Evolutionary conservation across 2,113 vertebrate genomes (phyloP).

Genomic region (Pterophyllum scalare): DNA sequence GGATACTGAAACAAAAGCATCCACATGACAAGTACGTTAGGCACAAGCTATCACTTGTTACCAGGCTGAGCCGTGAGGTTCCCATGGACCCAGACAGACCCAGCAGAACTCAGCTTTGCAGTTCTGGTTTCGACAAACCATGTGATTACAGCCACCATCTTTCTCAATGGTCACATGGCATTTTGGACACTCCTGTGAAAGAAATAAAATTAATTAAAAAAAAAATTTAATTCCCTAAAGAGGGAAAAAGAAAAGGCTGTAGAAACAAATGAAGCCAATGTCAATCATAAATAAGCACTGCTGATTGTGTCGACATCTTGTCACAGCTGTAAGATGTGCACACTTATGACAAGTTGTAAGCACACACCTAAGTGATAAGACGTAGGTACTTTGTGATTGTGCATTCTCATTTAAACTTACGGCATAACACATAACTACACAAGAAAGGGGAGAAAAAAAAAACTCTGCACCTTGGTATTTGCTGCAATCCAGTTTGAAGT

Average conservation of each 20-base stretch:
- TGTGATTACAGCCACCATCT: slow-evolving; percentile 99
- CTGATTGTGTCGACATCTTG: neutral
- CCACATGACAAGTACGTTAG: neutral
- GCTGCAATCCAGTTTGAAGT: slow-evolving; percentile 99
- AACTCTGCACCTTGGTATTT: slow-evolving; percentile 91
- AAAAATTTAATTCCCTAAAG: slow-evolving; percentile 4
- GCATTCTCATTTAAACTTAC: neutral
- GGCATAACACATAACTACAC: neutral
- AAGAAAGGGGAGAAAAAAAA: neutral
- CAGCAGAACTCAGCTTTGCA: slow-evolving; percentile 99
- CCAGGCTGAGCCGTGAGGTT: slow-evolving; percentile 99
- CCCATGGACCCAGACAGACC: slow-evolving; percentile 99
- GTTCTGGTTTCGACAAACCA: slow-evolving; percentile 99
- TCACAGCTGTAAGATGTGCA: neutral
- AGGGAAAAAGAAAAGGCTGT: neutral
- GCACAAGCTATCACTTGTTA: slow-evolving; percentile 70
- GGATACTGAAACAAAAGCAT: neutral
- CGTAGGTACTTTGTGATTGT: neutral
- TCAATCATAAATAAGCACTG: neutral
- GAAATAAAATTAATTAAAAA: neutral
- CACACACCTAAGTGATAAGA: neutral
- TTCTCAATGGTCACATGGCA: slow-evolving; percentile 99
- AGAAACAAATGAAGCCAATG: neutral
- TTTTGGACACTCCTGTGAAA: slow-evolving; percentile 97
- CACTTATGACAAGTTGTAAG: neutral